A percentile compares a stretch with the other conserved stretches of the same genome.
These are phyloP conservation scores for Willowsia nigromaculata DNA, from an alignment of 2,888 invertebrate species.

Conservation along the genomic window DNA sequence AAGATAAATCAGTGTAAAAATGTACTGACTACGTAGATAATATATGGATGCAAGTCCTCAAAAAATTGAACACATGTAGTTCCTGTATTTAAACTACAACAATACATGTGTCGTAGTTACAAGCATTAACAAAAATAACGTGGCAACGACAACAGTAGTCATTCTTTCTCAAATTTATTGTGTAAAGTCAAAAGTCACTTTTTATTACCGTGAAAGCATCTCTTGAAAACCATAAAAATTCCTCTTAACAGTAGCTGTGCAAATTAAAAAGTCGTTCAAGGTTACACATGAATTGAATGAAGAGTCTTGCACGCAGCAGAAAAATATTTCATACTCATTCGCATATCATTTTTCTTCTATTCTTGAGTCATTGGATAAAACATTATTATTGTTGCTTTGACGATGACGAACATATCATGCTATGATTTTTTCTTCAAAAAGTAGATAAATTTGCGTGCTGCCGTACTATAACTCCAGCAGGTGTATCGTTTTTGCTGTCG, in stretches of 20 bases:
- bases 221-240: slow-evolving; percentile 53
- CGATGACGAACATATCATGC: not conserved
- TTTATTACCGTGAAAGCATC: slow-evolving; percentile 57
- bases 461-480: slow-evolving; percentile 18
- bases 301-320: not conserved
- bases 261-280: slow-evolving; percentile 68
- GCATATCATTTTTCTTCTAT: not conserved
- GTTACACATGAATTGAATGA: slow-evolving; percentile 53
- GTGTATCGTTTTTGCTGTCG: slow-evolving; percentile 29
- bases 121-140: slow-evolving; percentile 8
- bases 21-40: not conserved
- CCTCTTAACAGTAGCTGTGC: slow-evolving; percentile 60
- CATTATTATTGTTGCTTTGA: not conserved
- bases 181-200: slow-evolving; percentile 58
- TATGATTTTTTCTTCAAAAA: not conserved
- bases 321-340: not conserved
- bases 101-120: not conserved
- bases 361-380: not conserved
- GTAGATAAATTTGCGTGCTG: not conserved
- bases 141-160: slow-evolving; percentile 33
- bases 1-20: not conserved
- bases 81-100: not conserved
- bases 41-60: slow-evolving; percentile 16
- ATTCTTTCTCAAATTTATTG: slow-evolving; percentile 41
- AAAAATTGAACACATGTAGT: not conserved